A percentile compares a stretch with the other conserved stretches of the same genome.
These are phyloP conservation scores for Trachelus tabidus DNA, from an alignment of 2,888 invertebrate species.

Conservation along the genomic window DNA sequence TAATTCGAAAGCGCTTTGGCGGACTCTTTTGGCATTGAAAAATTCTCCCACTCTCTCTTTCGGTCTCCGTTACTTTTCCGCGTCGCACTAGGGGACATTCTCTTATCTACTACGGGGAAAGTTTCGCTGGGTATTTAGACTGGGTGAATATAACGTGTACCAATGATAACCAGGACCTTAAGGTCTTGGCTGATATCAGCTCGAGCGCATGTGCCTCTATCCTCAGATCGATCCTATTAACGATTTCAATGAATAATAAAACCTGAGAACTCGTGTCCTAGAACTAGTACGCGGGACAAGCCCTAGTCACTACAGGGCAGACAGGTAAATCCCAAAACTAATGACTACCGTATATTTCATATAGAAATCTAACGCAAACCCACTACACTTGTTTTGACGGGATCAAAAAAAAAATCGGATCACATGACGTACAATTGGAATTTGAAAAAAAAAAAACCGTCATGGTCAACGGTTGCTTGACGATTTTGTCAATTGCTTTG, in stretches of 20 bases:
- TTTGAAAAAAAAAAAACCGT: too few relatives aligned
- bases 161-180: not conserved
- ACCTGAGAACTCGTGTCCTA: not conserved
- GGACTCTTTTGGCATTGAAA: not conserved
- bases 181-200: not conserved
- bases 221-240: not conserved
- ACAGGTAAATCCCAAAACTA: not conserved
- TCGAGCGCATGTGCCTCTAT: not conserved
- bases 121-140: not conserved
- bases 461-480: too few relatives aligned
- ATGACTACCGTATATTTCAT: not conserved
- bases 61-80: not conserved
- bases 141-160: not conserved
- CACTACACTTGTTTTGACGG: too few relatives aligned
- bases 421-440: too few relatives aligned
- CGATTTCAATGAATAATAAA: not conserved
- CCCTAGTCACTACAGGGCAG: not conserved
- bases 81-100: not conserved
- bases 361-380: not conserved
- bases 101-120: not conserved
- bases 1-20: constrained; percentile 19
- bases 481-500: too few relatives aligned
- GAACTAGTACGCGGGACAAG: not conserved
- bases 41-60: not conserved
- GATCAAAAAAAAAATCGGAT: too few relatives aligned